phyloP scores from a whole-genome alignment of 1,140 invertebrate species.

The Drosophila orosa region DNA sequence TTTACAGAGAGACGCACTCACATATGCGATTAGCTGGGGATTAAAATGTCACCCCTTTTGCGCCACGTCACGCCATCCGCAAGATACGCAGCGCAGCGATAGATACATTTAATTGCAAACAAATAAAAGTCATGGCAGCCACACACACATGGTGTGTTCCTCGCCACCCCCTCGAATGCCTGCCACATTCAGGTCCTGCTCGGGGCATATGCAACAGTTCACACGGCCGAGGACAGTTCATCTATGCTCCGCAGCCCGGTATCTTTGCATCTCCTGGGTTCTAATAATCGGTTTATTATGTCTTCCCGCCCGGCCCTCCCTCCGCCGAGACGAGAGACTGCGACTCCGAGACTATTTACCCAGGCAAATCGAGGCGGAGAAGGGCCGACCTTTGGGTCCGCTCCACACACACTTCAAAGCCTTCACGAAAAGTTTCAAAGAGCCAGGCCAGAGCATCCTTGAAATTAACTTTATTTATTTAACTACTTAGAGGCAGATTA shows the following conservation, averaged over 20 bases:
- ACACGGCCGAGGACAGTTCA: constrained; percentile 56
- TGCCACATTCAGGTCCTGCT: constrained; percentile 30
- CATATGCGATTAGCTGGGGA: constrained; percentile 83
- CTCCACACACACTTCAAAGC: constrained; percentile 63
- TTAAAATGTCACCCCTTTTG: constrained; percentile 83
- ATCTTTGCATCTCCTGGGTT: constrained; percentile 62
- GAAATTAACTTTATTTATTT: constrained; percentile 84
- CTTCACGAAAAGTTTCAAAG: constrained; percentile 52
- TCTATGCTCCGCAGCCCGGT: constrained; percentile 30
- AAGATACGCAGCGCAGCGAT: constrained; percentile 47
- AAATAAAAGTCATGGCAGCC: constrained; percentile 83
- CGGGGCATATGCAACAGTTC: constrained; percentile 76
- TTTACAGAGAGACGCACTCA: constrained; percentile 56
- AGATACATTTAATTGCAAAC: constrained; percentile 83
- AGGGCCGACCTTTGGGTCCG: constrained; percentile 22
- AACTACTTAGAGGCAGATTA: constrained; percentile 84
- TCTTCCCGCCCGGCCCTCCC: constrained; percentile 34
- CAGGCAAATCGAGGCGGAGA: constrained; percentile 10
- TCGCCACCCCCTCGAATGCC: constrained; percentile 4
- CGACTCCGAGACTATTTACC: constrained; percentile 22
- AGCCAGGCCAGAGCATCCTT: constrained; percentile 67
- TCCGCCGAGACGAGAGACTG: background rate
- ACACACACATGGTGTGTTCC: constrained; percentile 26
- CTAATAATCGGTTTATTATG: constrained; percentile 82
- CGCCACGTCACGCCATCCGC: constrained; percentile 60